These are phyloP conservation scores for Clistopyga incitator DNA, from an alignment of 2,888 invertebrate genomes.

Conservation along the genomic window DNA sequence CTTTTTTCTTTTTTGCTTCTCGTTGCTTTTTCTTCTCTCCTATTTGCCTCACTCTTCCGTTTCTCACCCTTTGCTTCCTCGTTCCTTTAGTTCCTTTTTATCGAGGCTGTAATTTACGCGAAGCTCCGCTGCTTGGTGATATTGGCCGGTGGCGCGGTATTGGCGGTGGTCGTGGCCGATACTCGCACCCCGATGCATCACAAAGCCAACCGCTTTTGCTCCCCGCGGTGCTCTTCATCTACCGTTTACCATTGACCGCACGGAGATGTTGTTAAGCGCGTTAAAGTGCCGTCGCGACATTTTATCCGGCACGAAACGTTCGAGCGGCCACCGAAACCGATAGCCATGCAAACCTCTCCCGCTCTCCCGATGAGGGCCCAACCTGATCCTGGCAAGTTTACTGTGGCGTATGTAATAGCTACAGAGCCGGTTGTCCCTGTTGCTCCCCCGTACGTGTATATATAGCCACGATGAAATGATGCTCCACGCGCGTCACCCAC, in stretches of 20 bases:
- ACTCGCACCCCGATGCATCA: slow-evolving; percentile 49
- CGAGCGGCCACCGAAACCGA: slow-evolving; percentile 32
- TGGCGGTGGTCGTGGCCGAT: slow-evolving; percentile 15
- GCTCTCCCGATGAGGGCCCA: slow-evolving; percentile 14
- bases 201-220: slow-evolving; percentile 67
- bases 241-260: slow-evolving; percentile 70
- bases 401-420: slow-evolving; percentile 41
- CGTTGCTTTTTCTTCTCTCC: not conserved
- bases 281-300: slow-evolving; percentile 69
- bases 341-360: slow-evolving; percentile 48
- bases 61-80: slow-evolving; percentile 13
- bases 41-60: slow-evolving; percentile 1
- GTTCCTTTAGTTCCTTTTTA: slow-evolving; percentile 31
- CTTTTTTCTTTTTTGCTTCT: not conserved
- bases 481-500: slow-evolving; percentile 51
- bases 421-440: slow-evolving; percentile 51
- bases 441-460: slow-evolving; percentile 16
- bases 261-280: slow-evolving; percentile 73
- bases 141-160: slow-evolving; percentile 20
- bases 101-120: slow-evolving; percentile 46
- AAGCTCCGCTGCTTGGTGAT: slow-evolving; percentile 27
- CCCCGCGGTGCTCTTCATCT: slow-evolving; percentile 32
- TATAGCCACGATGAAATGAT: slow-evolving; percentile 12
- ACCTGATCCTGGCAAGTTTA: slow-evolving; percentile 47
- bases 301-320: slow-evolving; percentile 51